Evolutionary conservation across 2,113 vertebrate species (phyloP).

Genomic region (Saguinus imperator): DNA sequence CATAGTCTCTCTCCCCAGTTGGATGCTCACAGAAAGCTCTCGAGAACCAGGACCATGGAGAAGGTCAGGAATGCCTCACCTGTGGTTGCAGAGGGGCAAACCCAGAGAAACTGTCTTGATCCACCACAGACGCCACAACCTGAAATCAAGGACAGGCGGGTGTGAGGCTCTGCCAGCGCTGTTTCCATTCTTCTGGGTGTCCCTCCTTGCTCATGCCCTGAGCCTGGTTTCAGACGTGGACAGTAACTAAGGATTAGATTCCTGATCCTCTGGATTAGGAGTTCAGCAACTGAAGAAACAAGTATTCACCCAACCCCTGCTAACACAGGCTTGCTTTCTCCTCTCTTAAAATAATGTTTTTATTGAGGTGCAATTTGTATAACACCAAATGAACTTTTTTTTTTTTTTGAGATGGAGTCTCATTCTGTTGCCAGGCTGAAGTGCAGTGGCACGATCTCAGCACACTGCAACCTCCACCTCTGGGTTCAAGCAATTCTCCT

Average conservation of each 20-base stretch:
- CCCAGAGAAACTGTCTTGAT: slow-evolving; percentile 93
- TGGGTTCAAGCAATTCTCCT: no score
- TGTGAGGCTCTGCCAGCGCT: background rate
- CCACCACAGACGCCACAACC: slow-evolving; percentile 95
- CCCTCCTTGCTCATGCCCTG: no score
- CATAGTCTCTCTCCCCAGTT: rapidly evolving
- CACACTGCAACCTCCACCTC: no score
- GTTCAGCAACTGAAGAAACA: background rate
- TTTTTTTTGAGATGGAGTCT: no score
- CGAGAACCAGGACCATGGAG: rapidly evolving
- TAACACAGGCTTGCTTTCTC: background rate
- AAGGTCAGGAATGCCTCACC: slow-evolving; percentile 79
- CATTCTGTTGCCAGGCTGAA: no score
- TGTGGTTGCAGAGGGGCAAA: slow-evolving; percentile 96
- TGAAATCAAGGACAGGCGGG: slow-evolving; percentile 65
- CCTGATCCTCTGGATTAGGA: background rate
- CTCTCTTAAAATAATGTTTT: background rate
- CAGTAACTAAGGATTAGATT: background rate
- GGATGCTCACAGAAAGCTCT: background rate
- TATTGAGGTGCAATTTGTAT: background rate
- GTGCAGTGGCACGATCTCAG: no score
- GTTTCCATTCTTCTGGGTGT: rapidly evolving
- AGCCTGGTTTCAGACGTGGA: background rate
- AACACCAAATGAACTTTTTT: background rate
- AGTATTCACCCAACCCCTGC: no score